A percentile compares a stretch with the other conserved stretches of the same genome.
These are phyloP conservation scores for Aethina tumida DNA, from an alignment of 1,140 invertebrate genomes.

Conservation along the genomic window DNA sequence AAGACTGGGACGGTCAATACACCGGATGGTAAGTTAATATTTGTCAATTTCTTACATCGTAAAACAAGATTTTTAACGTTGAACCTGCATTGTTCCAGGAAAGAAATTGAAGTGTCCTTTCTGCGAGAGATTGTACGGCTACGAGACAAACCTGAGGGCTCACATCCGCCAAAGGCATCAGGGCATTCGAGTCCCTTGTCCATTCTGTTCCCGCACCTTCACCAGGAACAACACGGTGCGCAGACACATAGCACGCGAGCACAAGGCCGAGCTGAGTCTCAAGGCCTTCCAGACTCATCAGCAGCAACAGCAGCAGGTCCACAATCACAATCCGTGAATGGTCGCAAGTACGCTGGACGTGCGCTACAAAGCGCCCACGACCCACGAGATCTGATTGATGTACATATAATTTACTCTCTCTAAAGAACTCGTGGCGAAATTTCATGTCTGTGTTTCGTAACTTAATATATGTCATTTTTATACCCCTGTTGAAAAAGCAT, in stretches of 20 bases:
- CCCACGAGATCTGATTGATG: too few relatives aligned
- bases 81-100: constrained; percentile 43
- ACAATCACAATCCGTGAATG: too few relatives aligned
- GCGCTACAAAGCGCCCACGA: too few relatives aligned
- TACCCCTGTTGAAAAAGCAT: too few relatives aligned
- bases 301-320: constrained; percentile 37
- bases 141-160: constrained; percentile 83
- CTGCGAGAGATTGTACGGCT: constrained; percentile 85
- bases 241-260: constrained; percentile 77
- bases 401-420: too few relatives aligned
- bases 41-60: constrained; percentile 6
- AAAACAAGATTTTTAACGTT: neutral
- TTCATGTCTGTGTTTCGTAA: too few relatives aligned
- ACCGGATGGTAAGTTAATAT: constrained; percentile 44
- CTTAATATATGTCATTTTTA: too few relatives aligned
- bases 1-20: constrained; percentile 48
- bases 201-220: constrained; percentile 81
- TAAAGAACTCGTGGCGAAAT: too few relatives aligned
- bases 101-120: constrained; percentile 86
- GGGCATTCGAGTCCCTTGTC: constrained; percentile 79
- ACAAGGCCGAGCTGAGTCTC: constrained; percentile 62
- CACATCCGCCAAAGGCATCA: constrained; percentile 84
- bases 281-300: constrained; percentile 54
- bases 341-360: too few relatives aligned
- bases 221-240: constrained; percentile 85